Conservation (phyloP, 2,888 invertebrate genomes). For the Volucella inflata region DNA sequence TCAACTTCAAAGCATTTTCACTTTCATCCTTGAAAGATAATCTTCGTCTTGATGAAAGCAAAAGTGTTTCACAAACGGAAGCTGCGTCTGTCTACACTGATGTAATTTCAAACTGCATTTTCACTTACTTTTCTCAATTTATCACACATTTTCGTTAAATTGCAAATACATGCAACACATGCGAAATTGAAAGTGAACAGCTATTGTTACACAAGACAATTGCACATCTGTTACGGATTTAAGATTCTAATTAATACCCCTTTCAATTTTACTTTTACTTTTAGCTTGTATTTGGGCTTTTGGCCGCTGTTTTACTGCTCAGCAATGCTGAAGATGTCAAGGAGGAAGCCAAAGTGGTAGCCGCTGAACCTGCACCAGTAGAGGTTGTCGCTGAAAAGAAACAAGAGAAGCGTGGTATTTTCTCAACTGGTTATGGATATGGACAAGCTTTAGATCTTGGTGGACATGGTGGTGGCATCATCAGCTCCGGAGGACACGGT, state of each 20-base stretch:
- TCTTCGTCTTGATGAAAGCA: constrained; percentile 42
- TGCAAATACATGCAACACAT: constrained; percentile 9
- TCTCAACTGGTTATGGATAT: constrained; percentile 84
- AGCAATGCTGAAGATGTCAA: constrained; percentile 87
- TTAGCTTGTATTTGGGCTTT: constrained; percentile 83
- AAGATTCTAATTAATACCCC: constrained; percentile 43
- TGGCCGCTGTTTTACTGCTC: constrained; percentile 86
- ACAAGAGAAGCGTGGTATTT: constrained; percentile 90
- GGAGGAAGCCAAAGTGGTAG: constrained; percentile 79
- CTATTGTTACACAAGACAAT: constrained; percentile 12
- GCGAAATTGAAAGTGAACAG: constrained; percentile 30
- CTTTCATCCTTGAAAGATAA: constrained; percentile 59
- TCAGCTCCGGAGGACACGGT: constrained; percentile 83
- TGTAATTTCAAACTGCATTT: constrained; percentile 31
- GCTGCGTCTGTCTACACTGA: constrained; percentile 3
- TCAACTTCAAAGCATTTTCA: constrained; percentile 10
- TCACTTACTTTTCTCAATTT: constrained; percentile 27
- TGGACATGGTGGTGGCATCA: constrained; percentile 83
- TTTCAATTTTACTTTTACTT: constrained; percentile 69
- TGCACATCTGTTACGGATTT: background rate
- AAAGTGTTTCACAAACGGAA: constrained; percentile 39
- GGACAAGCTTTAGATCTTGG: constrained; percentile 79
- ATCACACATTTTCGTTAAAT: constrained; percentile 5
- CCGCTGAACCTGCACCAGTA: constrained; percentile 80
- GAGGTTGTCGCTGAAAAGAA: constrained; percentile 87